Evolutionary conservation across 2,797 vertebrate species (phyloP).

Genomic region (Antrozous pallidus): DNA sequence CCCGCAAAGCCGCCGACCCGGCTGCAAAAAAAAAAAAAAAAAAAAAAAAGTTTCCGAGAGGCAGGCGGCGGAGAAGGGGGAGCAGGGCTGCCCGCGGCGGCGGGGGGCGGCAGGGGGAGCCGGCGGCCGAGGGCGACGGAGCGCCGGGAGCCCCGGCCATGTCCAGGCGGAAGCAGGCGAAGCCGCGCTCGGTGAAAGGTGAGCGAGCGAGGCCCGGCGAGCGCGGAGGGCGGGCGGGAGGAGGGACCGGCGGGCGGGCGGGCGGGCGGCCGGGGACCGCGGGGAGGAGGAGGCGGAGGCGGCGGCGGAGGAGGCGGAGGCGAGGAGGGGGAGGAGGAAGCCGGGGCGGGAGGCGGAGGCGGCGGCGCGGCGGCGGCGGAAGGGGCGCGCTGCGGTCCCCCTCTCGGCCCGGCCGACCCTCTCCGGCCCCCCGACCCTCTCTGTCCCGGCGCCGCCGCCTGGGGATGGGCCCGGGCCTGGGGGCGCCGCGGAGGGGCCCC

Average conservation of each 20-base stretch:
- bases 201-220: conserved; percentile 80
- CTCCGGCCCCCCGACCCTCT: not conserved
- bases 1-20: conserved; percentile 65
- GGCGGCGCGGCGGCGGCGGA: conserved; percentile 33
- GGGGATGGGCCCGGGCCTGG: not conserved
- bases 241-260: conserved; percentile 68
- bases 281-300: conserved; percentile 38
- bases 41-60: conserved; percentile 81
- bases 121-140: conserved; percentile 76
- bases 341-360: conserved; percentile 51
- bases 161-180: conserved; percentile 98
- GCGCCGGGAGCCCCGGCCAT: conserved; percentile 85
- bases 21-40: conserved; percentile 74
- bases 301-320: conserved; percentile 52
- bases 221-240: conserved; percentile 55
- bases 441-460: not conserved
- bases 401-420: not conserved
- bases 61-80: conserved; percentile 70
- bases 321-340: conserved; percentile 45
- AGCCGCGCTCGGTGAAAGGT: conserved; percentile 99
- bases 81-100: conserved; percentile 66
- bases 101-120: conserved; percentile 74
- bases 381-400: not conserved
- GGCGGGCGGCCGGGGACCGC: conserved; percentile 63
- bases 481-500: conserved; percentile 45